phyloP scores from a whole-genome alignment of 2,888 invertebrate species.

The Cabera pusaria region DNA sequence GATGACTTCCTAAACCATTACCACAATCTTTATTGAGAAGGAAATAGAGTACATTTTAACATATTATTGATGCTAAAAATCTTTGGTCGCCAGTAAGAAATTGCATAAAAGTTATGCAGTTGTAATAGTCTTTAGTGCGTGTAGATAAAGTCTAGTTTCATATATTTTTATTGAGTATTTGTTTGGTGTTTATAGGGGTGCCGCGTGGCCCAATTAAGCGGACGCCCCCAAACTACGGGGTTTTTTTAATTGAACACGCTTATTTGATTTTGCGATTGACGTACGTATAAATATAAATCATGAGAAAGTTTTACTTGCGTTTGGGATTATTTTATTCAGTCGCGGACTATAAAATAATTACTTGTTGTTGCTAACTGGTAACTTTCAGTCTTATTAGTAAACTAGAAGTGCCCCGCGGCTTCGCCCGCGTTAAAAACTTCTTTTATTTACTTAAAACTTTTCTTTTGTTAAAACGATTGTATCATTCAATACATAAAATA shows the following conservation, averaged over 20 bases:
- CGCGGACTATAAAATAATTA: no score
- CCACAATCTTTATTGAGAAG: conserved; percentile 28
- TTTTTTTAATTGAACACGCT: conserved; percentile 73
- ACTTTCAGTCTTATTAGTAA: no score
- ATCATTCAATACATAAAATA: no score
- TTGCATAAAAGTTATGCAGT: conserved; percentile 26
- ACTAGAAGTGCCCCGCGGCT: no score
- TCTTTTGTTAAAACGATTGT: no score
- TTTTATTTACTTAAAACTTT: no score
- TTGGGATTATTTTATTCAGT: conserved; percentile 7
- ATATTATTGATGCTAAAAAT: conserved; percentile 2
- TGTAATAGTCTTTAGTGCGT: conserved; percentile 26
- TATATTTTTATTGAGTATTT: conserved; percentile 17
- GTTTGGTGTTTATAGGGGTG: conserved; percentile 40
- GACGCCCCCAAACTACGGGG: conserved; percentile 55
- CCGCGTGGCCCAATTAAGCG: conserved; percentile 71
- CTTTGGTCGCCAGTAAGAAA: background rate
- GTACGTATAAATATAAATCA: conserved; percentile 37
- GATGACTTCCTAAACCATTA: conserved; percentile 19
- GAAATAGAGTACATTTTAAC: conserved; percentile 27
- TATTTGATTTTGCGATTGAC: conserved; percentile 75
- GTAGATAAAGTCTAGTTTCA: conserved; percentile 23
- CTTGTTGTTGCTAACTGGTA: no score
- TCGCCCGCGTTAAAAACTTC: no score
- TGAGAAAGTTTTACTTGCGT: conserved; percentile 24